A percentile compares a stretch with the other conserved stretches of the same genome.
These are phyloP conservation scores for Phoxinus phoxinus DNA, from an alignment of 2,113 vertebrate species.

Conservation along the genomic window DNA sequence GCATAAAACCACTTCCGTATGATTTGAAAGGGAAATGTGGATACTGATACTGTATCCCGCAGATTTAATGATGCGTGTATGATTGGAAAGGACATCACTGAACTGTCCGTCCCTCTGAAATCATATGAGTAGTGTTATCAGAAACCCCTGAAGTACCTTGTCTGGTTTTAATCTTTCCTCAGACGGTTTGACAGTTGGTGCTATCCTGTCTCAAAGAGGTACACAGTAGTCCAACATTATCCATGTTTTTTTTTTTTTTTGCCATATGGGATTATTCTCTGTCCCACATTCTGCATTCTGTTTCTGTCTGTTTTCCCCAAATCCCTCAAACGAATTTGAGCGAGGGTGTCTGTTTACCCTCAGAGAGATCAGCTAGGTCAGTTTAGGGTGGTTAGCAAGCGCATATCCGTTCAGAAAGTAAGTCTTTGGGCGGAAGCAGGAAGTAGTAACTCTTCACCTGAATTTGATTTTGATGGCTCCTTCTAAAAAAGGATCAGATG, in stretches of 20 bases:
- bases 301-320: slow-evolving; percentile 40
- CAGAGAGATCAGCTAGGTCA: slow-evolving; percentile 67
- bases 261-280: slow-evolving; percentile 69
- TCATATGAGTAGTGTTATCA: background rate
- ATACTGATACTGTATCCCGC: slow-evolving; percentile 13
- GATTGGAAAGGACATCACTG: slow-evolving; percentile 21
- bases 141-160: slow-evolving; percentile 1
- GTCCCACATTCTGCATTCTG: slow-evolving; percentile 67
- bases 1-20: slow-evolving; percentile 22
- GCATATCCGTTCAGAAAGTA: background rate
- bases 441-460: slow-evolving; percentile 56
- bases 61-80: slow-evolving; percentile 9
- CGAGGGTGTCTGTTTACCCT: slow-evolving; percentile 51
- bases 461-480: slow-evolving; percentile 58
- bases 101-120: slow-evolving; percentile 12
- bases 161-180: slow-evolving; percentile 29
- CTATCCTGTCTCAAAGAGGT: slow-evolving; percentile 52
- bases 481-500: slow-evolving; percentile 66
- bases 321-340: slow-evolving; percentile 37
- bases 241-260: slow-evolving; percentile 7
- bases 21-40: slow-evolving; percentile 39
- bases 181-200: background rate
- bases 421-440: slow-evolving; percentile 31
- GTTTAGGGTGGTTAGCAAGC: slow-evolving; percentile 50
- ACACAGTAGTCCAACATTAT: slow-evolving; percentile 54